Conservation (phyloP, 2,888 invertebrate species). For the Amphimallon solstitiale region DNA sequence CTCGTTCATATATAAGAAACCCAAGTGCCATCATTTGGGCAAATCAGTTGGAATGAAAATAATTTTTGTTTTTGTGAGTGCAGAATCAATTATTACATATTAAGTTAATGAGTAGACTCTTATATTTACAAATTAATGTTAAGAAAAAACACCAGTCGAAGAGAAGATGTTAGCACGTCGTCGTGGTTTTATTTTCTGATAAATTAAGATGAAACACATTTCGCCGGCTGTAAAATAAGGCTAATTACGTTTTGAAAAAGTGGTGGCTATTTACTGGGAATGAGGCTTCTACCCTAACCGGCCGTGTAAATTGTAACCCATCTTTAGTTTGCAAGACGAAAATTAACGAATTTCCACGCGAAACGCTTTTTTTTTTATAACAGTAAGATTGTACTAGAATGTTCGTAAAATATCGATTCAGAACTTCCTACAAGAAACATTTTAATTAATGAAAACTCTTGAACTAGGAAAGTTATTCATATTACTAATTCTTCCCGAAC, state of each 20-base stretch:
- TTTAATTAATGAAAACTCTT: too few relatives aligned
- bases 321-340: not conserved
- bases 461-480: too few relatives aligned
- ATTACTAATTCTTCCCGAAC: too few relatives aligned
- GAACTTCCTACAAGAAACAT: too few relatives aligned
- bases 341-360: not conserved
- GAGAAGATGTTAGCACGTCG: constrained; percentile 41
- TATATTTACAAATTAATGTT: too few relatives aligned
- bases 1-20: too few relatives aligned
- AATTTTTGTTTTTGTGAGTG: too few relatives aligned
- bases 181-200: constrained; percentile 38
- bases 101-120: too few relatives aligned
- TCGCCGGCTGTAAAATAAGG: not conserved
- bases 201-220: constrained; percentile 10
- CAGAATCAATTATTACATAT: too few relatives aligned
- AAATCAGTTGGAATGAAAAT: too few relatives aligned
- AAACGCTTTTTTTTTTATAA: not conserved
- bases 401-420: not conserved
- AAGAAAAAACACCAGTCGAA: too few relatives aligned
- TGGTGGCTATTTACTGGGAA: not conserved
- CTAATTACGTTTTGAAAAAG: constrained; percentile 19
- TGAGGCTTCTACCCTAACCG: not conserved
- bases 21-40: too few relatives aligned
- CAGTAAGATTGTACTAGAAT: not conserved
- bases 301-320: not conserved